Base-by-base conservation (phyloP, 2,113 vertebrate genomes). In the Ceuthmochares aereus region DNA sequence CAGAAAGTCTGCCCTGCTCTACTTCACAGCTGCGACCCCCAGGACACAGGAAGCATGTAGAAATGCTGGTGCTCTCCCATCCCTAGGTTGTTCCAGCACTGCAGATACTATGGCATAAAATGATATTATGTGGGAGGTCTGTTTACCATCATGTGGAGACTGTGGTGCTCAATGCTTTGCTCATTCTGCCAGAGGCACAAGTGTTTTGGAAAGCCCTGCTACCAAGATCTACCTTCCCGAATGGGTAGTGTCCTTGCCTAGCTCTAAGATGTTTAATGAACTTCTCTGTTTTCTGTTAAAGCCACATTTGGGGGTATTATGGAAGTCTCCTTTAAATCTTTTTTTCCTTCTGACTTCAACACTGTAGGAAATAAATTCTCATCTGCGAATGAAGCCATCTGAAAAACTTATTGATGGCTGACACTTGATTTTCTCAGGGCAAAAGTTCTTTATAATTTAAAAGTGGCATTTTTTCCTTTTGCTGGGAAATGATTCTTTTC, bases 21-120 rank as follows among this genome's bases (percentile, higher is more conserved):
- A 47, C 80, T 90, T 73, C 78, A 30, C 77, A 90, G 91, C 88
- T 96, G 92, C 1, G 1, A 91, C 95, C 87, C 83, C n/a, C 42
- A 55, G 89, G 89, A 43, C 0, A 9, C 90, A 76, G 95, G 80
- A 93, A 96, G 81, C 6, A 0, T 3, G 3, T 45, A 80, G 70
- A 84, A 90, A 83, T 76, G 26, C 69, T 93, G 80, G 79, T 12
- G 0, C 26, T 74, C 64, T 79, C 91, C 75, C 76, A 87, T 60
- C 70, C 51, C 55, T 51, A 19, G n/a, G 37, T 84, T 77, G n/a
- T 94, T 95, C 80, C 84, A 80, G 86, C 34, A 18, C 68, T 93
- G 81, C 55, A 89, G 84, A 93, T 79, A 81, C 43, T 70, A 73
- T 17, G 42, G 89, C 89, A 94, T 47, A 91, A 94, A 93, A 83